Evolutionary conservation across 2,797 vertebrate genomes (phyloP).

Genomic region (Pogonophryne albipinna): DNA sequence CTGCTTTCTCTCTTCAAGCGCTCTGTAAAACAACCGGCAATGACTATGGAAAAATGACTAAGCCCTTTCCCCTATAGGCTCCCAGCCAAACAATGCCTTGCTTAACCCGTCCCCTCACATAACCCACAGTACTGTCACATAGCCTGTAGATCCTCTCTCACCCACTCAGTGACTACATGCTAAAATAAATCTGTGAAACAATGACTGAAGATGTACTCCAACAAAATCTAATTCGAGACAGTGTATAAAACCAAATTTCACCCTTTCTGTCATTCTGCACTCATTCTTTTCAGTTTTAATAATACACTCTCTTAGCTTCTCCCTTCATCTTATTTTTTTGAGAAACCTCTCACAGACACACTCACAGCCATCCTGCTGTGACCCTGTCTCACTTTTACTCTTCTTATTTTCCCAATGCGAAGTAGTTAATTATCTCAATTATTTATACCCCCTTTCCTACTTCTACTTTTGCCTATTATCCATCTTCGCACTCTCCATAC

Average conservation of each 20-base stretch:
- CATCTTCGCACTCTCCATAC: conserved; percentile 17
- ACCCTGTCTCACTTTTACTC: conserved; percentile 16
- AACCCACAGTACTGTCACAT: conserved; percentile 38
- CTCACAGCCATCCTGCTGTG: conserved; percentile 21
- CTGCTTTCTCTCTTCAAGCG: conserved; percentile 38
- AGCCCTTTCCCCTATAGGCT: conserved; percentile 39
- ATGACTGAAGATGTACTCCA: conserved; percentile 55
- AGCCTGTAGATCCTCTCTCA: conserved; percentile 33
- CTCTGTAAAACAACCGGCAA: conserved; percentile 42
- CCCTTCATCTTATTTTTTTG: conserved; percentile 5
- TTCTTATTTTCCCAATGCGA: conserved; percentile 27
- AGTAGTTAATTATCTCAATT: conserved; percentile 50
- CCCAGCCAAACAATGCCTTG: conserved; percentile 21
- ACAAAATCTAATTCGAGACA: conserved; percentile 63
- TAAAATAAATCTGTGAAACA: conserved; percentile 68
- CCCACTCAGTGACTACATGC: conserved; percentile 48
- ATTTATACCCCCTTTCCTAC: conserved; percentile 6
- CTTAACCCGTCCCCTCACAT: conserved; percentile 42
- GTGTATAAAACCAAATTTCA: conserved; percentile 56
- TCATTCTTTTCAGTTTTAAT: conserved; percentile 32
- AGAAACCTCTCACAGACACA: conserved; percentile 37
- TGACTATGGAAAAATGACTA: conserved; percentile 58
- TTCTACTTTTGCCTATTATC: conserved; percentile 17
- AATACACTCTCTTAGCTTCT: conserved; percentile 39
- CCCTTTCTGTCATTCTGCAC: conserved; percentile 41